Evolutionary conservation across 2,797 vertebrate species (phyloP).

Genomic region (Myotis vivesi): DNA sequence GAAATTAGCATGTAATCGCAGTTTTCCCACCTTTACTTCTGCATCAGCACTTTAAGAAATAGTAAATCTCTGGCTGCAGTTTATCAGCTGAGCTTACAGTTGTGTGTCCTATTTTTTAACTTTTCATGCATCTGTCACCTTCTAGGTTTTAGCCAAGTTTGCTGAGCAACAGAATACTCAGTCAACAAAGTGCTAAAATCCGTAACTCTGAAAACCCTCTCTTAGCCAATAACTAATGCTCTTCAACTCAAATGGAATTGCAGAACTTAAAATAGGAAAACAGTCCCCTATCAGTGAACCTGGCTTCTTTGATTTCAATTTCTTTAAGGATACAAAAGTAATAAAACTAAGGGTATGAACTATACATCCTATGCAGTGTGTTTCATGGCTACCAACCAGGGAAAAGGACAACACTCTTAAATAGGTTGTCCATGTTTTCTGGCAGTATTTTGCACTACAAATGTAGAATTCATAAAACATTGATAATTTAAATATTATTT

Average conservation of each 20-base stretch:
- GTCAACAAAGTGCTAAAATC: conserved; percentile 72
- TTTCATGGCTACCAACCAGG: conserved; percentile 34
- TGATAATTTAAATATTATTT: background rate
- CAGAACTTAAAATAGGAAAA: conserved; percentile 80
- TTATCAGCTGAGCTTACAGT: conserved; percentile 64
- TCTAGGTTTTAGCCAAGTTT: conserved; percentile 63
- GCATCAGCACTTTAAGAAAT: conserved; percentile 57
- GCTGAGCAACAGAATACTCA: conserved; percentile 44
- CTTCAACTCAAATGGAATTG: conserved; percentile 79
- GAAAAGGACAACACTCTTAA: conserved; percentile 45
- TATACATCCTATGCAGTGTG: background rate
- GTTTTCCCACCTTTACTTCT: background rate
- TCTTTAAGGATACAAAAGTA: conserved; percentile 76
- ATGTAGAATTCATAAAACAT: background rate
- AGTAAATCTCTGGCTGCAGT: conserved; percentile 4
- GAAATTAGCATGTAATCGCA: conserved; percentile 44
- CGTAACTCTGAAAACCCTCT: conserved; percentile 55
- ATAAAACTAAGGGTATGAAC: conserved; percentile 75
- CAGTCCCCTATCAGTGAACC: conserved; percentile 72
- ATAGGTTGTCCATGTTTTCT: background rate
- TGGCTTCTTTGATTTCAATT: conserved; percentile 77
- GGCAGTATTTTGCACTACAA: background rate
- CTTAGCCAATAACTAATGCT: conserved; percentile 70
- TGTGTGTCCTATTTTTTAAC: conserved; percentile 63
- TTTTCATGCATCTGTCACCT: conserved; percentile 59